phyloP scores from a whole-genome alignment of 2,888 invertebrate genomes.

The Hermaeophaga mercurialis region DNA sequence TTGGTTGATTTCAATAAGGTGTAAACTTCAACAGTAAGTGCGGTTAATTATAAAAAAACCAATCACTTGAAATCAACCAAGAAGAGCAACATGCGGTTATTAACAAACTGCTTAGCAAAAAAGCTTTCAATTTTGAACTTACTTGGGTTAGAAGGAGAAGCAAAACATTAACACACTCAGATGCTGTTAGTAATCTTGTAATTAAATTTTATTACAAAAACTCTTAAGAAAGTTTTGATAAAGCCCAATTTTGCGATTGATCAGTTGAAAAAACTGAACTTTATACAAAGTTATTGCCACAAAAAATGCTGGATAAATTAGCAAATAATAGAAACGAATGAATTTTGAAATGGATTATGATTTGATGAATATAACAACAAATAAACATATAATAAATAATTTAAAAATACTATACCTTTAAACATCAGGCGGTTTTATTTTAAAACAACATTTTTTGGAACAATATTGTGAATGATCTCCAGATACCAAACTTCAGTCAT shows the following conservation, averaged over 20 bases:
- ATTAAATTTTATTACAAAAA: background rate
- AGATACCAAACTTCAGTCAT: constrained; percentile 14
- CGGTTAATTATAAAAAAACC: background rate
- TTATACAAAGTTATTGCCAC: constrained; percentile 9
- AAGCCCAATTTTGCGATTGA: background rate
- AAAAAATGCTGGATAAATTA: constrained; percentile 26
- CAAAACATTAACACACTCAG: constrained; percentile 16
- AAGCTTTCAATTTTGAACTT: constrained; percentile 34
- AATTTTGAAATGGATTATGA: constrained; percentile 7
- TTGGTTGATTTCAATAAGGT: constrained; percentile 14
- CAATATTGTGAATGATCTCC: constrained; percentile 14
- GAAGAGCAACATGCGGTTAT: constrained; percentile 30
- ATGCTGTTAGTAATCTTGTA: constrained; percentile 19
- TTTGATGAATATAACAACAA: constrained; percentile 7
- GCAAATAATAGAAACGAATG: constrained; percentile 14
- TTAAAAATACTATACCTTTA: constrained; percentile 18
- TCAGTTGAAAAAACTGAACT: background rate
- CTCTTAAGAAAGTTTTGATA: background rate
- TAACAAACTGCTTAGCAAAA: constrained; percentile 34
- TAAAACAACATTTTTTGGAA: constrained; percentile 24
- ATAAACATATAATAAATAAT: background rate
- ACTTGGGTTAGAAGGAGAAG: constrained; percentile 36
- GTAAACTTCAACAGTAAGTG: background rate
- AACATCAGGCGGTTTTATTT: constrained; percentile 6
- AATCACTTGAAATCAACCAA: constrained; percentile 16